Evolutionary conservation across 2,888 invertebrate species (phyloP), one percentile per base, ranked within the genome.

Genomic region (Therioaphis trifolii): DNA sequence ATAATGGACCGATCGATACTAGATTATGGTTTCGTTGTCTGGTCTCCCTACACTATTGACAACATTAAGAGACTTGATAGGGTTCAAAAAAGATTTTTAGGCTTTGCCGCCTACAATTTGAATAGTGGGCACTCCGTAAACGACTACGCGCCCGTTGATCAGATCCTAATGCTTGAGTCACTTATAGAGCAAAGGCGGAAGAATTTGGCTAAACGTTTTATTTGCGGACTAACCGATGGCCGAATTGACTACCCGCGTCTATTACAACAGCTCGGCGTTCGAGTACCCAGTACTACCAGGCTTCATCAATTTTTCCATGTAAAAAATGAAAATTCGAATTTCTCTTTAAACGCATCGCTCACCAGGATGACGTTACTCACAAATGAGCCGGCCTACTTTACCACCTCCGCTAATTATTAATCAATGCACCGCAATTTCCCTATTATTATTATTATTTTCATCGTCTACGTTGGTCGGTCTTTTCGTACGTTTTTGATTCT

Each of bases 1-100:
- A n/a, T n/a, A n/a, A n/a, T 92, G 87, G 85, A 89, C 90, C 0
- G 92, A 91, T 58, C 69, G 75, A 7, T 9, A n/a, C 49, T 49
- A 49, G 49, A 49, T 12, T 15, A 49, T 49, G 15, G 49, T 49
- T 49, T 15, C 49, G 49, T 49, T 49, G 15, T 49, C 49, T 49
- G 49, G 49, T 49, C 49, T 12, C 49, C 9, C 15, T 49, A 49
- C 49, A 49, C 49, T 49, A 15, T 49, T 12, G 15, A 15, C 49
- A 49, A 49, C 15, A 49, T 49, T 49, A 49, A 49, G 49, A 49
- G 49, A 49, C 49, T 49, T 49, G 15, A 49, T 49, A 12, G 9
- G 49, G 49, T 49, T 49, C 49, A 49, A 15, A 49, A 49, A 12
- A 49, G 49, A 15, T 49, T 49, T 15, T 49, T 49, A 49, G 15